Base-by-base conservation (phyloP, 2,888 invertebrate genomes). In the Busseola fusca region DNA sequence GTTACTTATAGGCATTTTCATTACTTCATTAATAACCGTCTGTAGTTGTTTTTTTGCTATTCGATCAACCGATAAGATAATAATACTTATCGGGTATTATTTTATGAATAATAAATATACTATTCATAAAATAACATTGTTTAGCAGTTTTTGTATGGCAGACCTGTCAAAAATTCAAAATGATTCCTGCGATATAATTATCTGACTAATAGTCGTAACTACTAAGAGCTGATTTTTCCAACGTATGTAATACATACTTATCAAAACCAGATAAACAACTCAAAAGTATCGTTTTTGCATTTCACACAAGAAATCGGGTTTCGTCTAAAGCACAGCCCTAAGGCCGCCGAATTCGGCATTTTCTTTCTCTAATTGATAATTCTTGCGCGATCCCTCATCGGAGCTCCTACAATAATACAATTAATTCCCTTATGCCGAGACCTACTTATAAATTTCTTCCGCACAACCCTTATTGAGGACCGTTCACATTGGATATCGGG, bases 331-430 rank as follows among this genome's bases (percentile, higher is more conserved):
- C 69, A 69, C 87, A 86, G 40, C 87, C 86, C 88, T 86, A 76
- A 76, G 64, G 70, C 79, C 82, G 76, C 73, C 65, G 71, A 73
- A 77, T 84, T 86, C 84, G 87, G 87, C 89, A 81, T 91, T 91
- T 91, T 93, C 92, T 94, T 94, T 93, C 91, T 93, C 93, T 94
- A 95, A 95, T 95, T 95, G 95, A 94, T 94, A 94, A 95, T 95
- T 95, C 94, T 93, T 93, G 92, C 92, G 91, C 93, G 91, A 92
- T 93, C 93, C 93, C 94, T 93, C 93, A 93, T 92, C 91, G 90
- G 88, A 86, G 86, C 83, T 88, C 87, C 87, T 92, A 92, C 91
- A 94, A 94, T 95, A 96, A 95, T 94, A 95, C 94, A 95, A 95
- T 96, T 96, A 96, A 95, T 96, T 95, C 95, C 92, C 93, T 93